Percentiles rank a stretch among this genome's conserved stretches.
Evolutionary conservation across 2,888 invertebrate species (phyloP).

Genomic region (Leptura quadrifasciata): DNA sequence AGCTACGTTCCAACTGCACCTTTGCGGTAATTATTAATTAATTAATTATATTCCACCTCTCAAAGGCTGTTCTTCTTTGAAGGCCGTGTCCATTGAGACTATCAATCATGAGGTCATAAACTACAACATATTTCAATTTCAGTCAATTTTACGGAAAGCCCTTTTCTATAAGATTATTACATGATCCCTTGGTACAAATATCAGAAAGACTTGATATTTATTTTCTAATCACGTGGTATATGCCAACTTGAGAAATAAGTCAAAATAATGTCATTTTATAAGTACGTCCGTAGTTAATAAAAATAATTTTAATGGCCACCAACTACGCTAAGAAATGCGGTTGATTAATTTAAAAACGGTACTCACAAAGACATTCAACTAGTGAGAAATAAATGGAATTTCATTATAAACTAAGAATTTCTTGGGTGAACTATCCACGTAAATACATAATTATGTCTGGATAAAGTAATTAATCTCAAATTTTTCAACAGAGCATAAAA

Average conservation of each 20-base stretch:
- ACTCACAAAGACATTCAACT: slow-evolving; percentile 21
- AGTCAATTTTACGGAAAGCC: too few relatives aligned
- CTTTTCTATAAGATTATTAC: too few relatives aligned
- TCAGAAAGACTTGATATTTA: too few relatives aligned
- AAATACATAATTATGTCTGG: slow-evolving; percentile 47
- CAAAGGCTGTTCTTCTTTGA: too few relatives aligned
- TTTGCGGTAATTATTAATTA: too few relatives aligned
- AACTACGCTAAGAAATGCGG: slow-evolving; percentile 11
- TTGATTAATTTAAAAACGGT: slow-evolving; percentile 24
- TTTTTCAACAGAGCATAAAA: slow-evolving; percentile 46
- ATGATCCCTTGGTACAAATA: too few relatives aligned
- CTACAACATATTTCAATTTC: too few relatives aligned
- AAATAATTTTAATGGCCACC: not conserved
- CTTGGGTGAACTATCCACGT: not conserved
- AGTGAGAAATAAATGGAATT: slow-evolving; percentile 13
- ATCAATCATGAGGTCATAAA: too few relatives aligned
- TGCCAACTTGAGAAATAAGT: not conserved
- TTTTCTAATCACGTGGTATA: not conserved
- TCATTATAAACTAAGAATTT: slow-evolving; percentile 26
- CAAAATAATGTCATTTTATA: not conserved
- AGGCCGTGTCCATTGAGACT: too few relatives aligned
- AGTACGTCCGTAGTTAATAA: not conserved
- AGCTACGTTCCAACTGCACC: too few relatives aligned
- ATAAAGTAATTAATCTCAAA: slow-evolving; percentile 46
- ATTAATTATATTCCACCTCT: too few relatives aligned